A percentile compares a stretch with the other conserved stretches of the same genome.
phyloP scores from a whole-genome alignment of 2,797 vertebrate genomes.

The Urosaurus nigricauda region DNA sequence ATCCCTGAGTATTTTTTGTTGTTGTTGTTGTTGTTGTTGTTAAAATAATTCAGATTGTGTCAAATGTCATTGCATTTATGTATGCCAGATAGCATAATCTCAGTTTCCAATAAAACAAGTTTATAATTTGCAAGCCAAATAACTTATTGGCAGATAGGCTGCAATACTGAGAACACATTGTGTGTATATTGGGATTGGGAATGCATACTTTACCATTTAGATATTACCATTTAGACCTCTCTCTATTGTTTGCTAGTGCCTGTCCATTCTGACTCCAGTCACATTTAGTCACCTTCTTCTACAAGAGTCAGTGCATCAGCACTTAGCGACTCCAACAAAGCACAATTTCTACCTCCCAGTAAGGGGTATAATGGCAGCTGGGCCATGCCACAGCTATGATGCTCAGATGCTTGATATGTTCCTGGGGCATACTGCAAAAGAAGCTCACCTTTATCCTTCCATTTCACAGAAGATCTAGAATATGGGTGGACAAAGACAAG shows the following conservation, averaged over 20 bases:
- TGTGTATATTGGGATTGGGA: neutral
- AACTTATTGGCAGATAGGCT: neutral
- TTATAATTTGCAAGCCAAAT: neutral
- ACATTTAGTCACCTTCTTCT: neutral
- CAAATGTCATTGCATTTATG: neutral
- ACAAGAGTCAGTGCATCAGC: neutral
- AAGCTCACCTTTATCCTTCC: neutral
- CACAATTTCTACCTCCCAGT: neutral
- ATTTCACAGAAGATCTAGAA: neutral
- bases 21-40: no score
- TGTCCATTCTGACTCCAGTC: neutral
- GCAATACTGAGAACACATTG: neutral
- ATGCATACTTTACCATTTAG: neutral
- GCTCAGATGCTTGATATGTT: neutral
- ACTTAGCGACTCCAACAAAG: neutral
- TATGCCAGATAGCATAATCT: neutral
- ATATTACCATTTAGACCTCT: neutral
- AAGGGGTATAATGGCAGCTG: neutral
- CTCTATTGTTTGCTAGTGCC: neutral
- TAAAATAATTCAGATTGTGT: neutral
- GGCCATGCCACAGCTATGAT: neutral
- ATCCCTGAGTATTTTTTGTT: no score
- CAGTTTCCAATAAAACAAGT: neutral
- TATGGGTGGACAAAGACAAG: neutral
- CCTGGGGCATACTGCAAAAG: neutral